A percentile compares a stretch with the other conserved stretches of the same genome.
These are phyloP conservation scores for Megathymus violae DNA, from an alignment of 1,140 invertebrate species.

Conservation along the genomic window DNA sequence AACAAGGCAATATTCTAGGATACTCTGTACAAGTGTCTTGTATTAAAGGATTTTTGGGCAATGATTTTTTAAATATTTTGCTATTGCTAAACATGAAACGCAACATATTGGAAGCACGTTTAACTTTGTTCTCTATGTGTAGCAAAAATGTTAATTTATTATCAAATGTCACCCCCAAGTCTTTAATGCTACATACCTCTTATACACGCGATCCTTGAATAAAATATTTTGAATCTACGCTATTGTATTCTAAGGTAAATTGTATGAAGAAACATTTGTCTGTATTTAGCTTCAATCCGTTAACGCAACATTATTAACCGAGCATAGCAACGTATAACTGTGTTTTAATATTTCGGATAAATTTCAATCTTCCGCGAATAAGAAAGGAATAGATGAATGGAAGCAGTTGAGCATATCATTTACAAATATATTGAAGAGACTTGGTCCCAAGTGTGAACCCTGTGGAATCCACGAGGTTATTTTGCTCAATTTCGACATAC, in stretches of 20 bases:
- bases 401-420: constrained; percentile 36
- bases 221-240: neutral
- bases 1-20: constrained; percentile 37
- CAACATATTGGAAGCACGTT: constrained; percentile 36
- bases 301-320: constrained; percentile 12
- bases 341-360: constrained; percentile 6
- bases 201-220: neutral
- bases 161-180: neutral
- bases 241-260: neutral
- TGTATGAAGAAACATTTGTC: constrained; percentile 4
- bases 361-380: constrained; percentile 43
- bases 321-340: constrained; percentile 3
- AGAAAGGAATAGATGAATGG: constrained; percentile 7
- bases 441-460: constrained; percentile 40
- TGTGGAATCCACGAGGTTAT: constrained; percentile 40
- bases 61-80: constrained; percentile 21
- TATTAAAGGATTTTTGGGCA: constrained; percentile 35
- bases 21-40: constrained; percentile 30
- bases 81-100: constrained; percentile 37
- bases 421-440: constrained; percentile 37
- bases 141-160: neutral
- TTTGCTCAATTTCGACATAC: constrained; percentile 15
- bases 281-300: neutral
- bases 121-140: constrained; percentile 25
- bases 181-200: neutral